Percentiles rank a stretch among this genome's conserved stretches.
Evolutionary conservation across 1,140 invertebrate genomes (phyloP).

Genomic region (Asbolus verrucosus): DNA sequence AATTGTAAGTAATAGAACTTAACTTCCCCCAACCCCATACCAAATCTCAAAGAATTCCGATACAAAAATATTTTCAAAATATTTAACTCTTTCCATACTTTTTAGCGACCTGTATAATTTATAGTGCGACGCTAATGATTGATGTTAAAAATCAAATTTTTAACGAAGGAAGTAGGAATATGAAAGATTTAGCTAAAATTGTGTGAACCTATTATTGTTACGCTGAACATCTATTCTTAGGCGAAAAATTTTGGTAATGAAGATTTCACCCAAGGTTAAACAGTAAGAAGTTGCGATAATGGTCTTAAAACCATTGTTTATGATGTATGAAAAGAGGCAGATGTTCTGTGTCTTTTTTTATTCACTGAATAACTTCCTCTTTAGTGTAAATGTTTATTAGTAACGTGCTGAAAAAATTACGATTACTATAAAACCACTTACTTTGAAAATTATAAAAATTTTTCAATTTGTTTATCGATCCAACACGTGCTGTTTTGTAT

Average conservation of each 20-base stretch:
- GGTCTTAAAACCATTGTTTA: slow-evolving; percentile 5
- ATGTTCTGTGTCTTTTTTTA: slow-evolving; percentile 19
- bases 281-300: neutral
- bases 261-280: neutral
- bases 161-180: too few species aligned
- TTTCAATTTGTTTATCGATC: neutral
- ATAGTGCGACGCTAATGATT: too few species aligned
- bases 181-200: too few species aligned
- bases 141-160: too few species aligned
- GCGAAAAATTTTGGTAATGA: slow-evolving; percentile 1
- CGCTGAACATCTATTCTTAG: too few species aligned
- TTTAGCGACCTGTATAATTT: too few species aligned
- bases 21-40: too few species aligned
- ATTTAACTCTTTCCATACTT: too few species aligned
- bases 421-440: neutral
- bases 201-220: neutral
- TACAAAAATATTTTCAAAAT: too few species aligned
- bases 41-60: too few species aligned
- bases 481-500: neutral
- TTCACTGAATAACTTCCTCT: slow-evolving; percentile 17
- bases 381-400: slow-evolving; percentile 11
- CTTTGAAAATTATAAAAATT: neutral
- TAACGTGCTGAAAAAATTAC: slow-evolving; percentile 4
- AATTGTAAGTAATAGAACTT: too few species aligned
- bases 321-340: slow-evolving; percentile 9